These are phyloP conservation scores for Temnothorax unifasciatus DNA, from an alignment of 2,888 invertebrate species.

Conservation along the genomic window DNA sequence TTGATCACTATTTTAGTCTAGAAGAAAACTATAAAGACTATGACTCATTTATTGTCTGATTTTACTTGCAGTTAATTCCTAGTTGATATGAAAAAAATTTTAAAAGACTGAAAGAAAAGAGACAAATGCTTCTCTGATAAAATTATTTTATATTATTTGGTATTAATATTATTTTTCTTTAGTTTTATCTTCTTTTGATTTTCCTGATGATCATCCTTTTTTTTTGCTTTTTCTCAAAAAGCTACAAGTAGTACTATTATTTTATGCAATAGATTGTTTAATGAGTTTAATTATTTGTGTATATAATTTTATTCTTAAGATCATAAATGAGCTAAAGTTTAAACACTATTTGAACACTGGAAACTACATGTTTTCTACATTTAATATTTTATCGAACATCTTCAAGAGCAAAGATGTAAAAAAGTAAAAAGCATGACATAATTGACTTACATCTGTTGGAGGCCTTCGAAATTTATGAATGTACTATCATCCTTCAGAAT, in stretches of 20 bases:
- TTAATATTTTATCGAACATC: background rate
- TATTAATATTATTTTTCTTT: background rate
- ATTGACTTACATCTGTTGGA: background rate
- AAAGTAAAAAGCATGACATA: background rate
- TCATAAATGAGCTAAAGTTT: background rate
- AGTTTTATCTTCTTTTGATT: background rate
- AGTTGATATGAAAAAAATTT: background rate
- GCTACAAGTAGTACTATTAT: background rate
- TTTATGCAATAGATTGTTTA: background rate
- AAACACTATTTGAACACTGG: background rate
- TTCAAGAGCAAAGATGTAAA: background rate
- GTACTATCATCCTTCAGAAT: background rate
- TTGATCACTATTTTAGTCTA: background rate
- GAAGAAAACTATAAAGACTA: background rate
- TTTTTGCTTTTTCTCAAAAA: background rate
- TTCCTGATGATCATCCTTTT: background rate
- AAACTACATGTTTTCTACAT: constrained; percentile 6
- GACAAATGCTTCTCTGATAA: background rate
- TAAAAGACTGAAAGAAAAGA: background rate
- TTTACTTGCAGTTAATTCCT: background rate
- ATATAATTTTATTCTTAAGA: background rate
- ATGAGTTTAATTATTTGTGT: background rate
- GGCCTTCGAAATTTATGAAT: constrained; percentile 1
- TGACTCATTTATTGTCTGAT: background rate
- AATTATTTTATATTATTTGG: background rate